phyloP scores from a whole-genome alignment of 2,113 vertebrate species.

The Plotosus lineatus region DNA sequence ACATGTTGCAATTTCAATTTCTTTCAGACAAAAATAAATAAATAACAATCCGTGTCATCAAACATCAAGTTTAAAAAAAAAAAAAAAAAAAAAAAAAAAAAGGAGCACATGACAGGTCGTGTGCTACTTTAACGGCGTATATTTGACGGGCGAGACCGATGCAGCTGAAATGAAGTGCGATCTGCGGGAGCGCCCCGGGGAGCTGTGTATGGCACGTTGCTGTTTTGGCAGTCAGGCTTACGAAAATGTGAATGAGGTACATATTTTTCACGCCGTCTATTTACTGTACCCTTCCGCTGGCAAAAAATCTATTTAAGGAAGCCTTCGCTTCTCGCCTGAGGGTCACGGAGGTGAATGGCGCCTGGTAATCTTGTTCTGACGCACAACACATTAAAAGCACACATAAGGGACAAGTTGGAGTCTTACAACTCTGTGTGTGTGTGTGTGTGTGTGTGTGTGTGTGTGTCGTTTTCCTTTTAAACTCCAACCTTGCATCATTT shows the following conservation, averaged over 20 bases:
- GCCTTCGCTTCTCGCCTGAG: conserved; percentile 36
- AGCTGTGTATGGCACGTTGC: conserved; percentile 14
- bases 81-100: neutral
- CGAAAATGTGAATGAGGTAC: conserved; percentile 23
- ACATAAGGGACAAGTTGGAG: conserved; percentile 33
- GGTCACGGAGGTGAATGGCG: conserved; percentile 34
- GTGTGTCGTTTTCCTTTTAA: no score
- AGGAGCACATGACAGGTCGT: neutral
- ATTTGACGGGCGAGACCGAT: conserved; percentile 25
- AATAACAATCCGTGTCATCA: neutral
- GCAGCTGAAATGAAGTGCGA: conserved; percentile 37
- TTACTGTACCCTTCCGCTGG: conserved; percentile 39
- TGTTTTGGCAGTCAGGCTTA: conserved; percentile 32
- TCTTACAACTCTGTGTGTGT: conserved; percentile 13
- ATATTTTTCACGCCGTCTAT: conserved; percentile 47
- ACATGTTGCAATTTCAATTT: neutral
- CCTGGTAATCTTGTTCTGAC: conserved; percentile 38
- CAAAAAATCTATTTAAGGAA: conserved; percentile 50
- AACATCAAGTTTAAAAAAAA: neutral
- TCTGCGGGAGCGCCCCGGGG: conserved; percentile 31
- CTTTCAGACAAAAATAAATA: neutral
- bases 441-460: no score
- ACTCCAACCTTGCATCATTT: neutral
- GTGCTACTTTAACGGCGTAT: conserved; percentile 16
- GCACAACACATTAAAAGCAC: conserved; percentile 40